Conservation (phyloP, 2,113 vertebrate genomes). For the Poeciliopsis turrubarensis region DNA sequence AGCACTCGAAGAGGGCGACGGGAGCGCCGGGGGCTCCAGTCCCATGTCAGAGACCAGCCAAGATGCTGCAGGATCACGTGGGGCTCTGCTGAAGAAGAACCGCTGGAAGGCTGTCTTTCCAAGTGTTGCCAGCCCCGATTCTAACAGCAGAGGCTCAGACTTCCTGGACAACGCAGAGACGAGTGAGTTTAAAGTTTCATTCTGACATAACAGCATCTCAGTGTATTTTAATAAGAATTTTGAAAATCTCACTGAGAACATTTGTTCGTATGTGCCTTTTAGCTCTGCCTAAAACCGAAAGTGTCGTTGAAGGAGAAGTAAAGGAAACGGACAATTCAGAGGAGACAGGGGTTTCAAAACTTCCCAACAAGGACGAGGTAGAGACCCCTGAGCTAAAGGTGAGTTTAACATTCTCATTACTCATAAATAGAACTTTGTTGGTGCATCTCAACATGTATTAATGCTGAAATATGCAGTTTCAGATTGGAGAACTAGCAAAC, state of each 20-base stretch:
- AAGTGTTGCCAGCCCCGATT: slow-evolving; percentile 87
- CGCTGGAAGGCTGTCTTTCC: slow-evolving; percentile 93
- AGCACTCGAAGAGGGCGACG: slow-evolving; percentile 94
- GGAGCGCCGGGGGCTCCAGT: slow-evolving; percentile 90
- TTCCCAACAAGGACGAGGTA: slow-evolving; percentile 80
- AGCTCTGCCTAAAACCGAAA: slow-evolving; percentile 75
- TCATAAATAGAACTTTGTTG: not conserved
- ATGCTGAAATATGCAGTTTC: slow-evolving; percentile 83
- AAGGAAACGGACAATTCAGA: slow-evolving; percentile 79
- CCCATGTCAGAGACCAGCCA: slow-evolving; percentile 91
- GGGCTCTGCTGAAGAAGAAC: slow-evolving; percentile 79
- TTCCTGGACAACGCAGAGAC: slow-evolving; percentile 81
- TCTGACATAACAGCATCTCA: not conserved
- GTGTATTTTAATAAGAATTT: not conserved
- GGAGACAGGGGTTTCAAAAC: slow-evolving; percentile 80
- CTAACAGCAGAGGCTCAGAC: slow-evolving; percentile 85
- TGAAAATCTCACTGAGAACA: not conserved
- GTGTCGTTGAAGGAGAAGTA: slow-evolving; percentile 81
- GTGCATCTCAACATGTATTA: not conserved
- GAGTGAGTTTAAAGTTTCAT: slow-evolving; percentile 68
- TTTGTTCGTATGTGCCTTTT: slow-evolving; percentile 5
- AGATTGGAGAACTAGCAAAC: slow-evolving; percentile 98
- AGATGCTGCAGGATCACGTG: slow-evolving; percentile 78
- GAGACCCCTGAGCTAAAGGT: slow-evolving; percentile 91
- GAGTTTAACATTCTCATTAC: slow-evolving; percentile 44